phyloP scores from a whole-genome alignment of 2,797 vertebrate genomes.

The Graptemys geographica region DNA sequence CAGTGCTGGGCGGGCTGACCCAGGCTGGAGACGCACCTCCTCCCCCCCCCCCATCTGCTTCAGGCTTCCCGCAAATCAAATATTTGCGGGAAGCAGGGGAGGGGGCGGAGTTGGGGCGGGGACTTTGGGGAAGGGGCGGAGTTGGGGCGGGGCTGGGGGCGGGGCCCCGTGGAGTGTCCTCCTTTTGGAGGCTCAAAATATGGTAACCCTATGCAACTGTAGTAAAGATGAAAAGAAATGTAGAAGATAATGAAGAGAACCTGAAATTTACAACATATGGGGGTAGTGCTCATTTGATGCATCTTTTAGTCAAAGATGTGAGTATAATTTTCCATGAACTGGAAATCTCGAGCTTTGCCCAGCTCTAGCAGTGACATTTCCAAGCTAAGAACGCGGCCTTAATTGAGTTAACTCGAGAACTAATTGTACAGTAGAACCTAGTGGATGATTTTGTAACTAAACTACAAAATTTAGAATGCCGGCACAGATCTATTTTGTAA shows the following conservation, averaged over 20 bases:
- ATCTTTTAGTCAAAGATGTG: not conserved
- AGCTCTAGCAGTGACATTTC: not conserved
- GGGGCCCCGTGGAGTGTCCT: too few relatives aligned
- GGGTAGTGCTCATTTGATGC: not conserved
- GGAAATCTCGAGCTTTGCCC: not conserved
- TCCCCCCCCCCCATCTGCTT: too few relatives aligned
- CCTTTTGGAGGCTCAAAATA: too few relatives aligned
- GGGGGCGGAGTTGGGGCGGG: too few relatives aligned
- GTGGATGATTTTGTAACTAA: slow-evolving; percentile 50
- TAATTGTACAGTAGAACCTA: slow-evolving; percentile 20
- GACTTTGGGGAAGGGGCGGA: too few relatives aligned
- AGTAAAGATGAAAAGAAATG: not conserved
- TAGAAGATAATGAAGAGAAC: not conserved
- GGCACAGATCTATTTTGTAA: slow-evolving; percentile 6
- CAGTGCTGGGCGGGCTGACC: too few relatives aligned
- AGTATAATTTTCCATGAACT: not conserved
- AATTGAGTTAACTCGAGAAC: slow-evolving; percentile 11
- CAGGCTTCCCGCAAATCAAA: too few relatives aligned
- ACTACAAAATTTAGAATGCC: not conserved
- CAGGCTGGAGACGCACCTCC: too few relatives aligned
- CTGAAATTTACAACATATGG: too few relatives aligned
- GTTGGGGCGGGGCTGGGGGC: too few relatives aligned
- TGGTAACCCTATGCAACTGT: not conserved
- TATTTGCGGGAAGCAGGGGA: too few relatives aligned
- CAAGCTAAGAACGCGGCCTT: not conserved